Base-by-base conservation (phyloP, 2,888 invertebrate species). In the Teleogryllus oceanicus region DNA sequence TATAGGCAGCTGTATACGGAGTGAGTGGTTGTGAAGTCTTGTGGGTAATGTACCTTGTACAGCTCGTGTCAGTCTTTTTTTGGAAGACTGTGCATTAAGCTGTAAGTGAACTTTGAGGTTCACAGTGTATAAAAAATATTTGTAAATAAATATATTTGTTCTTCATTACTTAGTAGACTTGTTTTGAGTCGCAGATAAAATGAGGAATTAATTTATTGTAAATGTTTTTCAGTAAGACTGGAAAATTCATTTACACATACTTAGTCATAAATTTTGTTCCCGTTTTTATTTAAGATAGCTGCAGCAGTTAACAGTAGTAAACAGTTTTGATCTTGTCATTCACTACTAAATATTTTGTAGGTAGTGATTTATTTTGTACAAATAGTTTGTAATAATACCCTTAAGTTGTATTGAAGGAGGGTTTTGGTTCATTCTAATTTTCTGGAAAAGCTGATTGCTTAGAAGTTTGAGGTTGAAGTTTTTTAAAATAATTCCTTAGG, bases 121-220 rank as follows among this genome's bases (percentile, higher is more conserved):
- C 62, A 62, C n/a, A 18, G 13, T 62, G 62, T 62, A 62, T 13
- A 62, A 62, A 62, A n/a, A 11, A 62, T 12, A n/a, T 62, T 18
- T n/a, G n/a, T 62, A 62, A 18, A n/a, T 18, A 62, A 18, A 62
- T 62, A 62, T n/a, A 24, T 18, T 62, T 62, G n/a, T 62, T 62
- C 62, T 62, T 62, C 62, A 62, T 62, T 62, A n/a, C 62, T 62
- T 18, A 62, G 62, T 13, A 62, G 62, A 62, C 62, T 62, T 62
- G n/a, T 62, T 37, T 62, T 62, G 62, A 62, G 62, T 62, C 62
- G 62, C 62, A 62, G 13, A 62, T 62, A 62, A 62, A 62, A 62
- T 62, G 62, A 62, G 62, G 62, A 62, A 62, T 62, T 62, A 62
- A 62, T 62, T 62, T 18, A 62, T 62, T 62, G 62, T 18, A 62